Percentiles rank a stretch among this genome's conserved stretches.
Evolutionary conservation across 2,113 vertebrate species (phyloP).

Genomic region (Lycaon pictus): DNA sequence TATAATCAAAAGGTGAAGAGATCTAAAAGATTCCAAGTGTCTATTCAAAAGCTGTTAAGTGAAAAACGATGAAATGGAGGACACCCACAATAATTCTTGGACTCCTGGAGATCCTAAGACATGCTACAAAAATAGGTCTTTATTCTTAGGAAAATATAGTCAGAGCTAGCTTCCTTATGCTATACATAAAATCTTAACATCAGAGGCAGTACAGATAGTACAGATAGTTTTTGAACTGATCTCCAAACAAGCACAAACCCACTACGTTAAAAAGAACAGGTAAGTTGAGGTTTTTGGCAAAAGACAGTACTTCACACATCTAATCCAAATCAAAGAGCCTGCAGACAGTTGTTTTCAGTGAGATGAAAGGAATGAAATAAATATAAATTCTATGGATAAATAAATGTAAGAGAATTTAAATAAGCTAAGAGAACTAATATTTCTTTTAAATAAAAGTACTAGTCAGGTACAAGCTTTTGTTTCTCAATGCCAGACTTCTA

Average conservation of each 20-base stretch:
- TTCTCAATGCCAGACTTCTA: conserved; percentile 82
- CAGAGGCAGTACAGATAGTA: conserved; percentile 86
- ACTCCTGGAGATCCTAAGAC: conserved; percentile 86
- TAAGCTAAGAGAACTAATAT: conserved; percentile 78
- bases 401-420: conserved; percentile 82
- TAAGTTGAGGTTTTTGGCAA: conserved; percentile 85
- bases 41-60: conserved; percentile 78
- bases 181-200: conserved; percentile 86
- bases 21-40: conserved; percentile 70
- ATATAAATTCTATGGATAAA: conserved; percentile 83
- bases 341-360: conserved; percentile 81
- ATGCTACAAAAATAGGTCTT: conserved; percentile 87
- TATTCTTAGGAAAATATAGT: conserved; percentile 87
- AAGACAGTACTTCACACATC: conserved; percentile 85
- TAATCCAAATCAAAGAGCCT: conserved; percentile 83
- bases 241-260: conserved; percentile 85
- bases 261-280: conserved; percentile 82
- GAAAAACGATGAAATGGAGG: conserved; percentile 80
- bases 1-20: conserved; percentile 63
- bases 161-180: conserved; percentile 86
- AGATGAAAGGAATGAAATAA: conserved; percentile 82
- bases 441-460: conserved; percentile 78
- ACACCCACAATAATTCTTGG: conserved; percentile 84
- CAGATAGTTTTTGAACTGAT: conserved; percentile 84
- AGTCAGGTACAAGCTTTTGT: conserved; percentile 84